These are phyloP conservation scores for Prochilodus magdalenae DNA, from an alignment of 2,113 vertebrate species.

Conservation along the genomic window DNA sequence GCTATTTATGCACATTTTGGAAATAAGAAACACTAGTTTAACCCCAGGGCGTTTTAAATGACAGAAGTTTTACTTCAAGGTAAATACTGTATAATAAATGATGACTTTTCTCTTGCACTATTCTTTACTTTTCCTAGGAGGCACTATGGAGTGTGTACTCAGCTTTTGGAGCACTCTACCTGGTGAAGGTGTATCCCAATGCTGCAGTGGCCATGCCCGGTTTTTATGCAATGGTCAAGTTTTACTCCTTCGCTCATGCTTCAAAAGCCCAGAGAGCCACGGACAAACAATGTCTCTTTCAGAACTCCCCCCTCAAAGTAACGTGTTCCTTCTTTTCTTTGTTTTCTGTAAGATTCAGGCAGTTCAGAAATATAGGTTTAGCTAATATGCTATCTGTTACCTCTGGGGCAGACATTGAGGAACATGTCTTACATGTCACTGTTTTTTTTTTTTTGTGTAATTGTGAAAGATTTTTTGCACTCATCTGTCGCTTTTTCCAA, in stretches of 20 bases:
- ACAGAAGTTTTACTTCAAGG: too few species aligned
- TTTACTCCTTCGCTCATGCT: conserved; percentile 79
- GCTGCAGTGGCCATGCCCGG: conserved; percentile 68
- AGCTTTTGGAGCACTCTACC: conserved; percentile 79
- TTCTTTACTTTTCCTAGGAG: conserved; percentile 58
- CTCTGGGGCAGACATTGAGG: too few species aligned
- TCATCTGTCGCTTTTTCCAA: too few species aligned
- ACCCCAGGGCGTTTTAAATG: too few species aligned
- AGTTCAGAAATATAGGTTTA: background rate
- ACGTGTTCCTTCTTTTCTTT: background rate
- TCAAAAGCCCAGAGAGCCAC: conserved; percentile 72
- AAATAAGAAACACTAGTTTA: too few species aligned
- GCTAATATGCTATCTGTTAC: too few species aligned
- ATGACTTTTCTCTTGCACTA: background rate
- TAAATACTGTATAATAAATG: background rate
- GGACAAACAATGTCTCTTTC: conserved; percentile 72
- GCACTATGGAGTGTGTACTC: conserved; percentile 73
- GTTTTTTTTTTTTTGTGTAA: background rate
- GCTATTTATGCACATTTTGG: too few species aligned
- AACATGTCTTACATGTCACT: background rate
- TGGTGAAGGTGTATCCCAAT: conserved; percentile 74
- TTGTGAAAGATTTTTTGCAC: too few species aligned
- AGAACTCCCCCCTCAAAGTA: conserved; percentile 80
- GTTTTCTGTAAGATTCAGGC: background rate
- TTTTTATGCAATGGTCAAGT: conserved; percentile 79